Percentiles rank a stretch among this genome's conserved stretches.
Evolutionary conservation across 2,797 vertebrate genomes (phyloP).

Genomic region (Acrossocheilus fasciatus): DNA sequence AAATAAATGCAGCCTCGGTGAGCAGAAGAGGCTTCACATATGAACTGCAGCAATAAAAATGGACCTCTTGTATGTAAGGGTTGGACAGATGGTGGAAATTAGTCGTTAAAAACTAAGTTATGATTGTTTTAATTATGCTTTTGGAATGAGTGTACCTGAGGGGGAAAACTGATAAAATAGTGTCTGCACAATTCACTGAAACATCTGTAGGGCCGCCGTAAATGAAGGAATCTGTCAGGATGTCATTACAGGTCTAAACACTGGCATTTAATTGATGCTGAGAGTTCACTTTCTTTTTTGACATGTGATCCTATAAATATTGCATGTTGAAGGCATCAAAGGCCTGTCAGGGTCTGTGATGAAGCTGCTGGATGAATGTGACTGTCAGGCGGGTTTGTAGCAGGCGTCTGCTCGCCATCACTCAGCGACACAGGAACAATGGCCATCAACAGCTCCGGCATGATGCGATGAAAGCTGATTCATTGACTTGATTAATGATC

Average conservation of each 20-base stretch:
- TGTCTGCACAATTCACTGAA: neutral
- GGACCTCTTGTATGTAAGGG: neutral
- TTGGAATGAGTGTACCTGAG: neutral
- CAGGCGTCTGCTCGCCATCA: slow-evolving; percentile 27
- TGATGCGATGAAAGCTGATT: slow-evolving; percentile 18
- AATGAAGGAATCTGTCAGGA: neutral
- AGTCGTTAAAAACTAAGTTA: neutral
- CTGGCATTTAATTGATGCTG: neutral
- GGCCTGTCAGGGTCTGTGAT: slow-evolving; percentile 4
- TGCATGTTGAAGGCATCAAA: slow-evolving; percentile 9
- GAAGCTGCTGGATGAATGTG: slow-evolving; percentile 18
- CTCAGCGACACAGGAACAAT: slow-evolving; percentile 29
- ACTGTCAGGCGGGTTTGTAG: slow-evolving; percentile 12
- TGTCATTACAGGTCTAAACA: slow-evolving; percentile 1
- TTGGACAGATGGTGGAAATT: neutral
- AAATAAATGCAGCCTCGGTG: neutral
- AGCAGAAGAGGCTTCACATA: neutral
- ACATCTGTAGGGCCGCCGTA: neutral
- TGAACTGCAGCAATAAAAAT: neutral
- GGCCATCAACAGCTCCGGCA: neutral
- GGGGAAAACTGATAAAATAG: neutral
- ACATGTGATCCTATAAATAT: slow-evolving; percentile 11
- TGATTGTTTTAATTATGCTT: neutral
- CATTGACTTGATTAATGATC: slow-evolving; percentile 18
- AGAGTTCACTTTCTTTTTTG: slow-evolving; percentile 14